Base-by-base conservation (phyloP, 2,113 vertebrate species). In the Australoheros scitulus region DNA sequence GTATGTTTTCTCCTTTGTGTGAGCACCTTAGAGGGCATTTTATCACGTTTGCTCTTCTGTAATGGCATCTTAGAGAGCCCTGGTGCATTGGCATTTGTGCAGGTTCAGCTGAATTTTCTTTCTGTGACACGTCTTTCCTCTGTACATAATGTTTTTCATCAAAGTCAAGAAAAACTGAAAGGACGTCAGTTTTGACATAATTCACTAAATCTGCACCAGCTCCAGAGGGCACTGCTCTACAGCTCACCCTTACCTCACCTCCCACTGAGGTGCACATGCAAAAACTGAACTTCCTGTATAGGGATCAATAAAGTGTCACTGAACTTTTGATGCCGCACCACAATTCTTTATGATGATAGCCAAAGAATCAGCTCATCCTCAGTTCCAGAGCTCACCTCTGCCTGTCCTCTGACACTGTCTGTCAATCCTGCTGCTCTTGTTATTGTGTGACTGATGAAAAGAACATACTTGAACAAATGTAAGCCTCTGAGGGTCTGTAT, bases 401-500 rank as follows among this genome's bases (percentile, higher is more conserved):
- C 56, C 43, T 61, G 24, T 55, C 32, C 52, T 61, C 34, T 36
- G 59, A 61, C 26, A 15, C 76, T 2, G 61, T 14, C 88, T 80
- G 77, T 80, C 85, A 77, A 38, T 64, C 57, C 36, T 11, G 11
- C 61, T 6, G 11, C 26, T 77, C 76, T 59, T 61, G 60, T 81
- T 80, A 70, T 76, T 84, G 59, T 76, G 34, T 18, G 61, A 86
- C 50, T 76, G 81, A 87, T 80, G 78, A 82, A 83, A 81, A 78
- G 52, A 83, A 82, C 68, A 70, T 32, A 68, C 60, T 78, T 60
- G 76, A 83, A 81, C 58, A 87, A 89, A 88, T 18, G 41, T 84
- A 82, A 74, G 64, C 72, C 79, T 88, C 58, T n/a, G 26, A 80
- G 84, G 82, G 38, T 85, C 76, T 56, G 76, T 81, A 81, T 90